Evolutionary conservation across 2,113 vertebrate genomes (phyloP).

Genomic region (Sclerurus mexicanus): DNA sequence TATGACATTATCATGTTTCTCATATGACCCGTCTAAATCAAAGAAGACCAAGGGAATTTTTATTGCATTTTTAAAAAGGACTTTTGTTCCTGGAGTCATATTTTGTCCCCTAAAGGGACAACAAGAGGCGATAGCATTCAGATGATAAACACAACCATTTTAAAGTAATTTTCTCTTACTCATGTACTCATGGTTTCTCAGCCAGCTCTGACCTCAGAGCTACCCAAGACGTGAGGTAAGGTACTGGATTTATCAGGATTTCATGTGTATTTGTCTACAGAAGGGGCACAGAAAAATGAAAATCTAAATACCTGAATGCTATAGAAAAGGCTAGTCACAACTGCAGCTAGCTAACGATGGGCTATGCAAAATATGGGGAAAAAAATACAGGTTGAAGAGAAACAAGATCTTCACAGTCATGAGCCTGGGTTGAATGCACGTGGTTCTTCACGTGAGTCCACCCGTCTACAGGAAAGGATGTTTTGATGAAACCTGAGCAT

Average conservation of each 20-base stretch:
- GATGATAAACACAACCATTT: slow-evolving; percentile 1
- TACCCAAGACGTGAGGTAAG: neutral
- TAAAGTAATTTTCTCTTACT: neutral
- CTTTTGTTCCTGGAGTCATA: neutral
- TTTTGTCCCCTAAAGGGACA: neutral
- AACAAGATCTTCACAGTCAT: neutral
- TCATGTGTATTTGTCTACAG: neutral
- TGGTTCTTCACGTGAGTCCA: neutral
- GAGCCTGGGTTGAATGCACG: neutral
- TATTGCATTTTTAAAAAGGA: neutral
- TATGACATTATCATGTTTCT: neutral
- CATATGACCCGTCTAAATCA: slow-evolving; percentile 11
- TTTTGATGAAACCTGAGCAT: neutral
- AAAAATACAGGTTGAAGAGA: neutral
- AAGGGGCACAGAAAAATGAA: neutral
- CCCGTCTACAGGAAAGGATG: neutral
- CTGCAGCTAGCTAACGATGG: neutral
- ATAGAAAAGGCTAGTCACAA: neutral
- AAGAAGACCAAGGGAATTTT: neutral
- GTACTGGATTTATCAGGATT: neutral
- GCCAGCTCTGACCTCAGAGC: neutral
- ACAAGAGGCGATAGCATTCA: neutral
- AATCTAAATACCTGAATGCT: neutral
- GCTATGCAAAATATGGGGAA: fast-evolving
- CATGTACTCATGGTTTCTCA: neutral